Conservation (phyloP, 1,140 invertebrate species). For the Drosophila arawakana region DNA sequence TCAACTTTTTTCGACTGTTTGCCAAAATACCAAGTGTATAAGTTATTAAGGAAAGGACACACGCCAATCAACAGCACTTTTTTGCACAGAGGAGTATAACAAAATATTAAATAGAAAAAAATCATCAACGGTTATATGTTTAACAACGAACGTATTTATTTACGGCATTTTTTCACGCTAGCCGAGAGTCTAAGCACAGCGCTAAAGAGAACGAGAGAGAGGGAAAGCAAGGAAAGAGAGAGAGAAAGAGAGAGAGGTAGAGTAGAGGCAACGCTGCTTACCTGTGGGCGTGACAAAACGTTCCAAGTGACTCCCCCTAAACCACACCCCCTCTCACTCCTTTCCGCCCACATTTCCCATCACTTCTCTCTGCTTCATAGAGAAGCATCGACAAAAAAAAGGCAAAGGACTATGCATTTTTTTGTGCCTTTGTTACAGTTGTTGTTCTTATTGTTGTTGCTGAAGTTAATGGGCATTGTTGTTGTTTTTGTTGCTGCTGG, state of each 20-base stretch:
- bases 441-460: conserved; percentile 44
- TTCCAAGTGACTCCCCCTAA: background rate
- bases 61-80: too few species aligned
- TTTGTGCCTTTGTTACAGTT: conserved; percentile 43
- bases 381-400: conserved; percentile 1
- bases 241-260: background rate
- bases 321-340: background rate
- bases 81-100: background rate
- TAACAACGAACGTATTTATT: conserved; percentile 52
- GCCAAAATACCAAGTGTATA: too few species aligned
- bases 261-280: conserved; percentile 29
- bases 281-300: conserved; percentile 40
- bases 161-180: conserved; percentile 57
- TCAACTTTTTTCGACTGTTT: too few species aligned
- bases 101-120: background rate
- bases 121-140: conserved; percentile 37
- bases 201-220: background rate
- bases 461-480: conserved; percentile 57
- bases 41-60: too few species aligned
- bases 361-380: background rate
- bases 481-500: conserved; percentile 10
- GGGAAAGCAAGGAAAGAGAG: background rate
- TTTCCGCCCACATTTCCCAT: background rate
- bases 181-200: conserved; percentile 9
- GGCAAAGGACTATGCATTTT: conserved; percentile 33